Base-by-base conservation (phyloP, 92 coral and sea anemone genomes). In the Paramuricea clavata region DNA sequence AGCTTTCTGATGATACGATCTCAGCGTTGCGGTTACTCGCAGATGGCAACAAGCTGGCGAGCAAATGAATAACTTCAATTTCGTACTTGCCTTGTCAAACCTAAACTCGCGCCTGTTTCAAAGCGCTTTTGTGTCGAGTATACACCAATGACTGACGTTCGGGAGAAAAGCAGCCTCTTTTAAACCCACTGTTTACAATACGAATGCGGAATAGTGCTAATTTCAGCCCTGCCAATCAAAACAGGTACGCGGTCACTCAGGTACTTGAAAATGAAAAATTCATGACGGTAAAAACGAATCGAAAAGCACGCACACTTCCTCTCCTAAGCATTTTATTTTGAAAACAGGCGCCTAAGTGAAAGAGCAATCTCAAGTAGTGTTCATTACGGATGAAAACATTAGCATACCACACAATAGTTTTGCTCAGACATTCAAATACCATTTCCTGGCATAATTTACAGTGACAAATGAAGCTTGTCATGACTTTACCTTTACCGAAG, bases 221-320 rank as follows among this genome's bases (percentile, higher is more conserved):
- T 74, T 49, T 49, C n/a, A 74, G 64, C 13, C n/a, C 33, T 23
- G 81, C 62, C 81, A 74, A 74, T 74, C 61, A 74, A 74, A 13
- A n/a, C 32, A 26, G 28, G 8, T 15, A 47, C 52, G 52, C 62
- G 22, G 62, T 54, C 72, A 65, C 28, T 27, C 39, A 65, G 72
- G 72, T 65, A 65, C 72, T 65, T 65, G 72, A 65, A 31, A 65
- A 65, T 65, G 72, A 65, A 65, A 65, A 27, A 26, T 65, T 65
- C 27, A 65, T 65, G 72, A 65, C 62, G 41, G 19, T 31, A 9
- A 31, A 65, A 65, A 33, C 39, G 72, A 65, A 65, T 65, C 16
- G n/a, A 65, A 65, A 65, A 39, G 50, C 50, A 11, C 78, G 78
- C 30, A 34, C 19, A 6, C 50, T 47, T 44, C 59, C 57, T 23